Conservation (phyloP, 2,113 vertebrate genomes). For the Microcebus lehilahytsara region DNA sequence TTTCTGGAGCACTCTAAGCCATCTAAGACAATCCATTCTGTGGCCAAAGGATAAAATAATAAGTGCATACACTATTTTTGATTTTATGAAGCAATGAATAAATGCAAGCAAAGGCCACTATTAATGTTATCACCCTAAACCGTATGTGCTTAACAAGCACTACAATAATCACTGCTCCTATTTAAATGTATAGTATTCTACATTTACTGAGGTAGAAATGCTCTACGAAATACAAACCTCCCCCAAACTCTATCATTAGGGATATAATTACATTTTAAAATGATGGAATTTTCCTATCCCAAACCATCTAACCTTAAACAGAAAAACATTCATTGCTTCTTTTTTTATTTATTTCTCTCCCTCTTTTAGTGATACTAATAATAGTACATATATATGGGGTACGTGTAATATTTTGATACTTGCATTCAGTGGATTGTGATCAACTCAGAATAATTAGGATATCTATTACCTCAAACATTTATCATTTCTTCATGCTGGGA, state of each 20-base stretch:
- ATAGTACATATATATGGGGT: too few relatives aligned
- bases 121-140: not conserved
- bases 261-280: not conserved
- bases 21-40: not conserved
- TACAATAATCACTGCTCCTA: not conserved
- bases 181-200: not conserved
- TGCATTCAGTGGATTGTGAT: too few relatives aligned
- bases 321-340: not conserved
- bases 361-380: too few relatives aligned
- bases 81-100: not conserved
- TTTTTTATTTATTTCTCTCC: too few relatives aligned
- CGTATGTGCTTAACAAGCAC: not conserved
- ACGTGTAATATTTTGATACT: too few relatives aligned
- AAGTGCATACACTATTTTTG: slow-evolving; percentile 8
- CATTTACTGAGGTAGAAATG: slow-evolving; percentile 2
- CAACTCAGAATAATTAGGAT: too few relatives aligned
- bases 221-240: not conserved
- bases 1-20: not conserved
- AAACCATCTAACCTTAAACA: not conserved
- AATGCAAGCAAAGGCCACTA: not conserved
- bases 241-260: not conserved
- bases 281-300: not conserved
- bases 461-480: too few relatives aligned
- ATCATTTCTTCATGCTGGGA: too few relatives aligned
- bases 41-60: not conserved